Conservation (phyloP, 2,113 vertebrate genomes). For the Rhagologus leucostigma region DNA sequence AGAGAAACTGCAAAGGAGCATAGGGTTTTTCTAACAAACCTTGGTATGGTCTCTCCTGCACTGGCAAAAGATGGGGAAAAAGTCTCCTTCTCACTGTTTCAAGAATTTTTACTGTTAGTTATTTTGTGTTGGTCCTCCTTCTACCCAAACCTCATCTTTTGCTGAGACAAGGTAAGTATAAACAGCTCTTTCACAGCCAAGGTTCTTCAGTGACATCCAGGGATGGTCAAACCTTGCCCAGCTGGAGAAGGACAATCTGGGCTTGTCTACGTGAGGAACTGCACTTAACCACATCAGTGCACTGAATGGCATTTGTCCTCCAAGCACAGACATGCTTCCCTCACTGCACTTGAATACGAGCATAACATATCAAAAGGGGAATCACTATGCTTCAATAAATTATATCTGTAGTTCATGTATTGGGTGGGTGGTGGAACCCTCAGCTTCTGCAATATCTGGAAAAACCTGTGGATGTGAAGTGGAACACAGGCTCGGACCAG, state of each 20-base stretch:
- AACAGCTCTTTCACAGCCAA: neutral
- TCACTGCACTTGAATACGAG: neutral
- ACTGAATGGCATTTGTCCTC: neutral
- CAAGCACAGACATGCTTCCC: neutral
- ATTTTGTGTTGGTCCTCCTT: neutral
- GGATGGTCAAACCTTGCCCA: neutral
- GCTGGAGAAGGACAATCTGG: neutral
- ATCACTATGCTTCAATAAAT: neutral
- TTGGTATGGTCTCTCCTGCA: neutral
- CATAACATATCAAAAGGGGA: neutral
- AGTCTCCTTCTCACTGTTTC: neutral
- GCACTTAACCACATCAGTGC: neutral
- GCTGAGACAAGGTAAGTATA: neutral
- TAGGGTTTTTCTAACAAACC: neutral
- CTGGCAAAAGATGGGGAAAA: neutral
- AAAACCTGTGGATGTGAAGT: neutral
- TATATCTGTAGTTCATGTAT: neutral
- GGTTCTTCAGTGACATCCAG: neutral
- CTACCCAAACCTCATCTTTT: neutral
- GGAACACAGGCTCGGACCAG: neutral
- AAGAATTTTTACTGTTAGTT: neutral
- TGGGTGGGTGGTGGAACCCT: neutral
- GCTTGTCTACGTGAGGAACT: neutral
- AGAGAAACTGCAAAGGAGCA: fast-evolving
- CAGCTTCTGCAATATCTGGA: neutral